Evolutionary conservation across 2,113 vertebrate species (phyloP), one percentile per base, ranked within the genome.

Genomic region (Clupea harengus): DNA sequence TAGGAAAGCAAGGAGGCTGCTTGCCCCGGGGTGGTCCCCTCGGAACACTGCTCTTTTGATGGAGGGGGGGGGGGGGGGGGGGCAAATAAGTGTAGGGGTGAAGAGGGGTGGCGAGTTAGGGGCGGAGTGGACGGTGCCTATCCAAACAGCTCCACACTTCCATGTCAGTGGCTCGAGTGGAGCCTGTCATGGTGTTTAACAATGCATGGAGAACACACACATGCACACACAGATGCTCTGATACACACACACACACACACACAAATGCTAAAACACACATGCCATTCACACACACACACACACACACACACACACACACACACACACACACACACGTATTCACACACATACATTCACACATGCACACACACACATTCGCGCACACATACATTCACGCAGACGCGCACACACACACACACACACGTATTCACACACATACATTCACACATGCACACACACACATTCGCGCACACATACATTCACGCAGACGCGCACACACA

Each of bases 1-100:
- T 87, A 89, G 92, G 90, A 80, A 86, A 88, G 87, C 54, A 86
- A 86, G 25, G 72, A 67, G 86, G 64, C 85, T 83, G 85, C 84
- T 50, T 57, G 83, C 81, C 67, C 82, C n/a, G 67, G 85, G 85
- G 85, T 83, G 85, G 85, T 86, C 85, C 67, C 49, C 25, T 50
- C 78, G 46, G 52, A 49, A 20, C 20, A 6, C 22, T 20, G 60
- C 60, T 44, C 81, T 67, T 15, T 39, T 60, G 45, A 18, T n/a
- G 60, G 54, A 9, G 22, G 45, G 0, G 8, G 28, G 9, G 25
- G n/a, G 47, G 22, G 81, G 17, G 39, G 45, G 10, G 25, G 52
- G 18, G 4, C 8, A 60, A 64, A 64, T 22, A 64, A 67, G 25
- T 72, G 82, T 49, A 80, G 11, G 57, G 39, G 82, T 20, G 1